Percentiles rank a stretch among this genome's conserved stretches.
Evolutionary conservation across 2,797 vertebrate genomes (phyloP).

Genomic region (Spinus olivaceus): DNA sequence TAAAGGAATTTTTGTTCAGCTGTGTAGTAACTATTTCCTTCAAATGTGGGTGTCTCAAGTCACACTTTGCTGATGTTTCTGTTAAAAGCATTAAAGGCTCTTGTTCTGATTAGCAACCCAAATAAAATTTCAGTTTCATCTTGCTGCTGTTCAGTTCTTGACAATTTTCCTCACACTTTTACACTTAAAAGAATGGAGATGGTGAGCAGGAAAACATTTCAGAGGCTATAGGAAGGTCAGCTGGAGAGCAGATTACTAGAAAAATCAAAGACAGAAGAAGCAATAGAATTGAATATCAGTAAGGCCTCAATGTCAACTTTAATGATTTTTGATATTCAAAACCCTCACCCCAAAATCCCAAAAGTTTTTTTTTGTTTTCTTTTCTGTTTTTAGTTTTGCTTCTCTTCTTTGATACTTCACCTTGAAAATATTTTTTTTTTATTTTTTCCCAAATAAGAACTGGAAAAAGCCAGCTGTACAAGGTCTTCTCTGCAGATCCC

Average conservation of each 20-base stretch:
- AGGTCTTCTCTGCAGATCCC: not conserved
- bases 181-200: not conserved
- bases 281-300: not conserved
- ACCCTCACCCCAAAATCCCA: accelerated
- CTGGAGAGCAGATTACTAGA: not conserved
- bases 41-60: not conserved
- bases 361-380: not conserved
- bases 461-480: not conserved
- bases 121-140: not conserved
- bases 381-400: not conserved
- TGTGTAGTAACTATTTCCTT: not conserved
- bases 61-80: not conserved
- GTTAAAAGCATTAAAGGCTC: accelerated
- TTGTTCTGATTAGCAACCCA: not conserved
- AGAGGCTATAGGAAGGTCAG: not conserved
- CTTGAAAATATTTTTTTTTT: no score
- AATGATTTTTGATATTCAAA: not conserved
- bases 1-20: not conserved
- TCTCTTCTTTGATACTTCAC: not conserved
- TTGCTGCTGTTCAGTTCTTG: not conserved
- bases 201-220: not conserved
- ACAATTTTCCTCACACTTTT: not conserved
- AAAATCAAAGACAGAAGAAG: not conserved
- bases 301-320: not conserved
- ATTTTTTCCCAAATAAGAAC: not conserved